phyloP scores from a whole-genome alignment of 2,888 invertebrate genomes.

The Acrocyrtus sp. region DNA sequence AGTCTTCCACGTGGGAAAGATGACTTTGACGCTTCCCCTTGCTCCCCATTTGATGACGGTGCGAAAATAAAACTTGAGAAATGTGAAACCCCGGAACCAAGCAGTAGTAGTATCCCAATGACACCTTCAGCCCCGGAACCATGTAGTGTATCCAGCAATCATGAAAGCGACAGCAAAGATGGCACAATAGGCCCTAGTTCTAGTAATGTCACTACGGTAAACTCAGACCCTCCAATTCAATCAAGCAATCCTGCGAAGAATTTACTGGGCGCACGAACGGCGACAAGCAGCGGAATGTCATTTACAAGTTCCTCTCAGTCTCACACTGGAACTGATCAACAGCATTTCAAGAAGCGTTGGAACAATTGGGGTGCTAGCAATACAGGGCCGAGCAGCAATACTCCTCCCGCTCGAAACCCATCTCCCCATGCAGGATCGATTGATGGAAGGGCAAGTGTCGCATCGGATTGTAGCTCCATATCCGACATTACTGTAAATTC shows the following conservation, averaged over 20 bases:
- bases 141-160: conserved; percentile 38
- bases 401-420: conserved; percentile 25
- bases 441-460: conserved; percentile 61
- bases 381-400: neutral
- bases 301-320: neutral
- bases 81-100: conserved; percentile 51
- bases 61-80: conserved; percentile 54
- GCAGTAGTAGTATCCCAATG: conserved; percentile 43
- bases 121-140: conserved; percentile 44
- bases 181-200: conserved; percentile 10
- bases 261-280: conserved; percentile 11
- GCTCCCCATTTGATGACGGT: conserved; percentile 21
- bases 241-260: conserved; percentile 21
- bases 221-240: conserved; percentile 1
- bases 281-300: neutral
- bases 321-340: conserved; percentile 42
- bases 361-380: conserved; percentile 58
- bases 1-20: too few relatives aligned
- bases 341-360: conserved; percentile 62
- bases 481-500: conserved; percentile 45
- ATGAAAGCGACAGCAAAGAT: conserved; percentile 45
- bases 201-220: conserved; percentile 12
- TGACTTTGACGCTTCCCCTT: too few relatives aligned
- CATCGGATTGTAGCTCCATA: conserved; percentile 59
- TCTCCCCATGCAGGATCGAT: conserved; percentile 47